Evolutionary conservation across 2,797 vertebrate species (phyloP).

Genomic region (Acrossocheilus fasciatus): DNA sequence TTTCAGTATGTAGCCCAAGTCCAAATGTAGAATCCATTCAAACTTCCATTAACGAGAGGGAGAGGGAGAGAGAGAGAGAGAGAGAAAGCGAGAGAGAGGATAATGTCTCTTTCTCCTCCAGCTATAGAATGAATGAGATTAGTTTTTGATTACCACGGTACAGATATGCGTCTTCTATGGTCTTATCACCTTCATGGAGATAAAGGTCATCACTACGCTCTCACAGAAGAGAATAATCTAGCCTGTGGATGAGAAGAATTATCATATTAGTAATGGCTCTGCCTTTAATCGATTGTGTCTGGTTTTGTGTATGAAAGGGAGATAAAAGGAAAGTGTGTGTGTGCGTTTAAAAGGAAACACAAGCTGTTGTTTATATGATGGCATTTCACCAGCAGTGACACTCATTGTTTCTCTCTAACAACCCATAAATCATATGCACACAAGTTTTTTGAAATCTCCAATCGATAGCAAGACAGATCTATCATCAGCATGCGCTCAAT

Average conservation of each 20-base stretch:
- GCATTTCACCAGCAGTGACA: constrained; percentile 14
- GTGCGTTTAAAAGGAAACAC: constrained; percentile 4
- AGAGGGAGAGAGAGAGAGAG: not conserved
- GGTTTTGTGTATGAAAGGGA: constrained; percentile 16
- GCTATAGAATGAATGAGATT: constrained; percentile 36
- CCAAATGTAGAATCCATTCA: constrained; percentile 52
- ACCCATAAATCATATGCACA: constrained; percentile 17
- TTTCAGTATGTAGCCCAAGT: constrained; percentile 41
- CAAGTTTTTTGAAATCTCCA: not conserved
- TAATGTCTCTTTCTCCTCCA: constrained; percentile 13
- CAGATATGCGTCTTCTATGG: not conserved
- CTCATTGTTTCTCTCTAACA: constrained; percentile 4
- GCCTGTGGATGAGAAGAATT: constrained; percentile 25
- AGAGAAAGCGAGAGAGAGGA: not conserved
- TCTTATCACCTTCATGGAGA: constrained; percentile 39
- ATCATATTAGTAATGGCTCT: constrained; percentile 33
- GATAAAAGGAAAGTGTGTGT: constrained; percentile 6
- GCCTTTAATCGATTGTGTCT: constrained; percentile 24
- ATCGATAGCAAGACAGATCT: constrained; percentile 12
- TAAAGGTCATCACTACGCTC: constrained; percentile 27
- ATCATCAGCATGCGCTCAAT: constrained; percentile 16
- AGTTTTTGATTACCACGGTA: constrained; percentile 20
- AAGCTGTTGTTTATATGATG: constrained; percentile 32
- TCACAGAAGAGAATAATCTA: constrained; percentile 22
- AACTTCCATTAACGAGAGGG: constrained; percentile 30